Evolutionary conservation across 1,140 invertebrate species (phyloP).

Genomic region (Contarinia nasturtii): DNA sequence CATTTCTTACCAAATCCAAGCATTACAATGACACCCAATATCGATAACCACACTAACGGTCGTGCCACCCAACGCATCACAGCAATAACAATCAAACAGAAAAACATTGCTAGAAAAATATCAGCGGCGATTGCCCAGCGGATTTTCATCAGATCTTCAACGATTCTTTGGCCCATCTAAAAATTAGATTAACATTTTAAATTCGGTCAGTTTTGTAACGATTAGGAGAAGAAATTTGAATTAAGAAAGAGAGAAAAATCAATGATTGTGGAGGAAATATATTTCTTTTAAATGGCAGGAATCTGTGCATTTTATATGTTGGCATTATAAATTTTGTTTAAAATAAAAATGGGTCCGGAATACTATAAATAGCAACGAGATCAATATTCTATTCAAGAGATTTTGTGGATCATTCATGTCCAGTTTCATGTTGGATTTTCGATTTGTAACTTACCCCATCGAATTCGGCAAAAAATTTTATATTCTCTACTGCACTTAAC

Average conservation of each 20-base stretch:
- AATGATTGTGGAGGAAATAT: too few relatives aligned
- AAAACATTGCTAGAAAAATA: constrained; percentile 40
- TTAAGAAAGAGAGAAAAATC: too few relatives aligned
- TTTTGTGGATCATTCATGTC: too few relatives aligned
- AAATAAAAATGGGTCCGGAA: too few relatives aligned
- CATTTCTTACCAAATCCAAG: constrained; percentile 45
- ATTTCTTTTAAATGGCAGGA: too few relatives aligned
- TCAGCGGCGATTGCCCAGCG: constrained; percentile 49
- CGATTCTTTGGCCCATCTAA: constrained; percentile 38
- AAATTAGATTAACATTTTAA: background rate
- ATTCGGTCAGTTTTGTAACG: too few relatives aligned
- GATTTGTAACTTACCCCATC: constrained; percentile 8
- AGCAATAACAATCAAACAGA: constrained; percentile 73
- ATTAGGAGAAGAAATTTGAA: too few relatives aligned
- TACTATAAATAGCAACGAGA: too few relatives aligned
- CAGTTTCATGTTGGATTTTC: too few relatives aligned
- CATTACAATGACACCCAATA: constrained; percentile 47
- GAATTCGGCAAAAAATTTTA: constrained; percentile 14
- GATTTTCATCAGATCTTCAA: constrained; percentile 50
- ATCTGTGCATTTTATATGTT: too few relatives aligned
- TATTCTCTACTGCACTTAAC: constrained; percentile 9
- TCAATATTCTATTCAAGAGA: too few relatives aligned
- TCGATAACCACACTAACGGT: constrained; percentile 70
- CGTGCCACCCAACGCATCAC: constrained; percentile 73
- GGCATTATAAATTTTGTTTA: too few relatives aligned